Evolutionary conservation across 1,140 invertebrate species (phyloP).

Genomic region (Drosophila pandora): DNA sequence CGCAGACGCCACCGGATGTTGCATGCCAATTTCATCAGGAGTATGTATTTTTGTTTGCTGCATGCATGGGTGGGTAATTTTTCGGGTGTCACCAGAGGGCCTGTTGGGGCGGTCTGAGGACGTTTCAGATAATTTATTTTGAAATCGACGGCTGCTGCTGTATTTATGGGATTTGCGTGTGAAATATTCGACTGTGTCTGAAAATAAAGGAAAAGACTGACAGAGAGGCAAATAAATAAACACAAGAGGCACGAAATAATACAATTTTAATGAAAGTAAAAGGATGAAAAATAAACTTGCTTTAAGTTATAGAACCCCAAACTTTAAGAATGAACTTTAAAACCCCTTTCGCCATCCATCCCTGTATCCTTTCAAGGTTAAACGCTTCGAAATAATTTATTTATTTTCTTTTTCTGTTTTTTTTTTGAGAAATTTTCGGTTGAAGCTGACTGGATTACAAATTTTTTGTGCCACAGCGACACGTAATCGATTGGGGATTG

Average conservation of each 20-base stretch:
- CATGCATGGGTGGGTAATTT: slow-evolving; percentile 10
- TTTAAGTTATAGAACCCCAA: background rate
- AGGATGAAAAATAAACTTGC: background rate
- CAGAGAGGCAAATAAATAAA: slow-evolving; percentile 1
- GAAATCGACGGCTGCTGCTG: slow-evolving; percentile 59
- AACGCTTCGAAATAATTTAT: slow-evolving; percentile 17
- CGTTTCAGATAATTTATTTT: slow-evolving; percentile 79
- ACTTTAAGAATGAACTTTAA: too few species aligned
- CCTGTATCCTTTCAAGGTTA: slow-evolving; percentile 61
- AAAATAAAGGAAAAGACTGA: slow-evolving; percentile 34
- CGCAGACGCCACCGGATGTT: slow-evolving; percentile 77
- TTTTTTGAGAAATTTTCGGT: slow-evolving; percentile 40
- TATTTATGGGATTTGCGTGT: slow-evolving; percentile 77
- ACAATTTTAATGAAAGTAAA: background rate
- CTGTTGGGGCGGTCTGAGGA: slow-evolving; percentile 10
- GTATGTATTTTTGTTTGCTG: slow-evolving; percentile 36
- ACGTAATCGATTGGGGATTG: slow-evolving; percentile 40
- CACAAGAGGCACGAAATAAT: background rate
- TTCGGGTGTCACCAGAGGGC: background rate
- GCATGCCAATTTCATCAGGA: slow-evolving; percentile 75
- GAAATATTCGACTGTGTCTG: slow-evolving; percentile 50
- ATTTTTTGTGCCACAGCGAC: slow-evolving; percentile 26
- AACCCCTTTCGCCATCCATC: too few species aligned
- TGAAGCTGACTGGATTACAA: slow-evolving; percentile 44
- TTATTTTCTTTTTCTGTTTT: slow-evolving; percentile 13